Base-by-base conservation (phyloP, 2,797 vertebrate genomes). In the Rallus crepitans region DNA sequence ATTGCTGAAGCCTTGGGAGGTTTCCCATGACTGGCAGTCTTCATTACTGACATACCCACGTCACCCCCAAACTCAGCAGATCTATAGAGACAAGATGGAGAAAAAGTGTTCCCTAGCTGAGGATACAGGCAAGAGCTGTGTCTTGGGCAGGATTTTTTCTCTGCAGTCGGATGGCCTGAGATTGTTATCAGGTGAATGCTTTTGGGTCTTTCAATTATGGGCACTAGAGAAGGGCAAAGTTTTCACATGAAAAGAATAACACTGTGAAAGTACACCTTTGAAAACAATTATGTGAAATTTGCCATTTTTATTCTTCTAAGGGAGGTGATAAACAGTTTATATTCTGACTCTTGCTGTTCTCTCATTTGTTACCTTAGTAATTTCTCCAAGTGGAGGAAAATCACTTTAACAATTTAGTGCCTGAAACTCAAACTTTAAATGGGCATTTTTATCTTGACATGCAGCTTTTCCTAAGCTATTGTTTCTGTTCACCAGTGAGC, bases 391-490 rank as follows among this genome's bases (percentile, higher is more conserved):
- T 60, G n/a, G 19, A 77, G 87, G 73, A 86, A 96, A 71, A 11
- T 37, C 69, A 27, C 21, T 91, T 88, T 31, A 83, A 55, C 37
- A 91, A 70, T 78, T 84, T 48, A 55, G 15, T 23, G 45, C 56
- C 33, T 87, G 64, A 37, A 89, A 73, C 82, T 69, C 70, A 89
- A 68, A 89, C 59, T 82, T 86, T 53, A 87, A 93, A 86, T 77
- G 42, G 76, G 48, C 15, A 48, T 56, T 84, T 96, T 94, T 95
- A 93, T 95, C 92, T 94, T 76, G 80, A 87, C 88, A 76, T 52
- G 37, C 88, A 93, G 80, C 57, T 92, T 90, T 90, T 90, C 47
- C 65, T n/a, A 79, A 66, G 30, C 28, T 80, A 90, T 92, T 96
- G 66, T 93, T 90, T 89, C 77, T 82, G 19, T 53, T 75, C 42